phyloP scores from a whole-genome alignment of 2,797 vertebrate species.

The Threskiornis aethiopicus region DNA sequence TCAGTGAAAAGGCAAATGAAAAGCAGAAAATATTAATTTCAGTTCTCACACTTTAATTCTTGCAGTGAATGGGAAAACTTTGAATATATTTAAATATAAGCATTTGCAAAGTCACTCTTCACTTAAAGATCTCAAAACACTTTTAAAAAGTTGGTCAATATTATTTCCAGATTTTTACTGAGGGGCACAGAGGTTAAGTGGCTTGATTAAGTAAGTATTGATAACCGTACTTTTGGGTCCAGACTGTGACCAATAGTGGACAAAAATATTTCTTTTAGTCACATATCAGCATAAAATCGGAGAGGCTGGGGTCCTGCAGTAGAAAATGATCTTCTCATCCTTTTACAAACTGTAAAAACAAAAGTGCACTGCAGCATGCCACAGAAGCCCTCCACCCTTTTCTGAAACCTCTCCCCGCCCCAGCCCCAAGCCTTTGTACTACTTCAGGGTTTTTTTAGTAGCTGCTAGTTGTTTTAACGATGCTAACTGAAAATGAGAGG shows the following conservation, averaged over 20 bases:
- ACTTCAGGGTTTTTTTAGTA: background rate
- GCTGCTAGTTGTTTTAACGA: background rate
- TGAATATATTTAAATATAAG: background rate
- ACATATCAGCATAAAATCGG: background rate
- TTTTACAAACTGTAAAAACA: background rate
- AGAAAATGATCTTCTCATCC: background rate
- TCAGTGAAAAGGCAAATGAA: slow-evolving; percentile 8
- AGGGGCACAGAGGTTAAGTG: background rate
- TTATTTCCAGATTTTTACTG: background rate
- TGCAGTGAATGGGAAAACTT: background rate
- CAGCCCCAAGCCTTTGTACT: background rate
- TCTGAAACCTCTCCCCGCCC: background rate
- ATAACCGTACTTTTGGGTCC: background rate
- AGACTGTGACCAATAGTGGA: background rate
- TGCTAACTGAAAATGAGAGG: background rate
- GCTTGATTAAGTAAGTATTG: background rate
- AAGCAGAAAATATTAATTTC: slow-evolving; percentile 19
- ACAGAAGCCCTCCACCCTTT: background rate
- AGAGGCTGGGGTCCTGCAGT: background rate
- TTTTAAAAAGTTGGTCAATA: background rate
- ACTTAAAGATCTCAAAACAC: background rate
- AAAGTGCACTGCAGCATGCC: background rate
- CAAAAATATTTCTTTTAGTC: background rate
- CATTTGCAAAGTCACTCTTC: background rate
- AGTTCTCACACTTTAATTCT: background rate